Conservation (phyloP, 2,113 vertebrate species). For the Nymphicus hollandicus region DNA sequence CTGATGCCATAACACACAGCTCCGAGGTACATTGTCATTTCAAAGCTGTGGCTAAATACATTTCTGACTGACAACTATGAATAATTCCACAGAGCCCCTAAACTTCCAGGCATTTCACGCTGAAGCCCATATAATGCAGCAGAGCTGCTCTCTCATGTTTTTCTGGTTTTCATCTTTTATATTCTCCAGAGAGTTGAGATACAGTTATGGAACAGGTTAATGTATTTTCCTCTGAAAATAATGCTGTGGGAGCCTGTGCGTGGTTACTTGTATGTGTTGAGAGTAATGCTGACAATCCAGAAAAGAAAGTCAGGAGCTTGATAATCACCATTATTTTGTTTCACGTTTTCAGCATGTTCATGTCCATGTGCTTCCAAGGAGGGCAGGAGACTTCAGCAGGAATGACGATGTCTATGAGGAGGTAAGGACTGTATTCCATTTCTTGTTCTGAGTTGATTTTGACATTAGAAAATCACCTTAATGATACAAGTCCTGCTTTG, state of each 20-base stretch:
- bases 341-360: slow-evolving; percentile 83
- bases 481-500: neutral
- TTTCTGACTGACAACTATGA: slow-evolving; percentile 52
- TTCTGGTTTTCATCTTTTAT: slow-evolving; percentile 37
- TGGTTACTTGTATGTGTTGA: neutral
- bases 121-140: neutral
- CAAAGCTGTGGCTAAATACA: slow-evolving; percentile 44
- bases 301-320: neutral
- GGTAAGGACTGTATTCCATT: slow-evolving; percentile 63
- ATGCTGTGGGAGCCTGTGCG: neutral
- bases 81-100: slow-evolving; percentile 46
- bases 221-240: slow-evolving; percentile 52
- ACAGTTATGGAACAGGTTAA: slow-evolving; percentile 35
- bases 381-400: slow-evolving; percentile 79
- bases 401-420: slow-evolving; percentile 85
- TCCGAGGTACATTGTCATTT: slow-evolving; percentile 35
- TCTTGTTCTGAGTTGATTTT: neutral
- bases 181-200: slow-evolving; percentile 32
- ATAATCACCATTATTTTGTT: slow-evolving; percentile 36
- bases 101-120: slow-evolving; percentile 40
- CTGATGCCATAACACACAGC: neutral
- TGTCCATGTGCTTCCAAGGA: slow-evolving; percentile 84
- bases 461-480: neutral
- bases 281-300: slow-evolving; percentile 32
- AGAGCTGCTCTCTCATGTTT: slow-evolving; percentile 22